These are phyloP conservation scores for Drosophila merina DNA, from an alignment of 2,888 invertebrate species.

Conservation along the genomic window DNA sequence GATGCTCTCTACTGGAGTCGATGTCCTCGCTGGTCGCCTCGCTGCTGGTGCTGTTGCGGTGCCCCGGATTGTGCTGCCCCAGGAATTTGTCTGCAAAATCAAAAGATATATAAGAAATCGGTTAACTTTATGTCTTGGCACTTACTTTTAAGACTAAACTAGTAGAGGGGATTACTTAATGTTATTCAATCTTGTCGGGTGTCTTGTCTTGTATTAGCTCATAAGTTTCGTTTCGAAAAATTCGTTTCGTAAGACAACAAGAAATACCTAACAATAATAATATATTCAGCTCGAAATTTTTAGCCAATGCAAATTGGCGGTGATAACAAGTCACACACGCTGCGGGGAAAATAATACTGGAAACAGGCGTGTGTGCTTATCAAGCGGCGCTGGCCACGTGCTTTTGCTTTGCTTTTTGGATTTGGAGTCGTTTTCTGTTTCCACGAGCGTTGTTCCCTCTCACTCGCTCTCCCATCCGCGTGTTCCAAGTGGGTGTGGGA, in stretches of 20 bases:
- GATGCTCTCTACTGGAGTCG: conserved; percentile 77
- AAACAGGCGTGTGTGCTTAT: conserved; percentile 12
- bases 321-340: conserved; percentile 20
- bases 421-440: conserved; percentile 1
- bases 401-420: conserved; percentile 10
- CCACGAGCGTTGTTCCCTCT: conserved; percentile 8
- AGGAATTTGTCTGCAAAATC: conserved; percentile 60
- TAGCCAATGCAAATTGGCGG: conserved; percentile 10
- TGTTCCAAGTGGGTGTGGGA: neutral
- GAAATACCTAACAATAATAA: neutral
- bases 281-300: conserved; percentile 13
- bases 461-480: neutral
- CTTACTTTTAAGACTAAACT: too few relatives aligned
- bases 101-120: neutral
- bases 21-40: conserved; percentile 78
- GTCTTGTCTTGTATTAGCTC: neutral
- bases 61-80: conserved; percentile 74
- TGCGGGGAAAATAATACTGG: neutral
- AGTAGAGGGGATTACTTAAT: too few relatives aligned
- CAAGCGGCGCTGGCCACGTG: conserved; percentile 27
- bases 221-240: neutral
- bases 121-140: neutral
- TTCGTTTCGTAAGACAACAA: conserved; percentile 3
- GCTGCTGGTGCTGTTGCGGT: conserved; percentile 80
- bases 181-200: neutral